Evolutionary conservation across 2,888 invertebrate genomes (phyloP).

Genomic region (Corbicula japonica): DNA sequence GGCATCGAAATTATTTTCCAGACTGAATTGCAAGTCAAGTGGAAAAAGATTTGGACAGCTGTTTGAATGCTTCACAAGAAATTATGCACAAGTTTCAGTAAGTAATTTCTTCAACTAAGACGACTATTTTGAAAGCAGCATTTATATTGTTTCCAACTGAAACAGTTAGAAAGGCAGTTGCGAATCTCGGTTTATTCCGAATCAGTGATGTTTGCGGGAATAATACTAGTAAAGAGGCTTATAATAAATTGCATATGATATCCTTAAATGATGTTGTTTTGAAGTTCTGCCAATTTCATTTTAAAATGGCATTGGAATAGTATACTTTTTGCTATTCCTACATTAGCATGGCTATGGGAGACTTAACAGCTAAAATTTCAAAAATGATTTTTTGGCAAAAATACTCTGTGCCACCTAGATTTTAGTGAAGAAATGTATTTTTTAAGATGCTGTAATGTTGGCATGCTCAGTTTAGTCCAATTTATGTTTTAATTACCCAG

Average conservation of each 20-base stretch:
- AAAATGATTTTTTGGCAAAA: too few species aligned
- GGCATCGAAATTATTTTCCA: background rate
- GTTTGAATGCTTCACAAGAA: background rate
- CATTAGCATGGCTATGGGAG: too few species aligned
- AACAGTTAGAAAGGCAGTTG: background rate
- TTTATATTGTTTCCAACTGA: background rate
- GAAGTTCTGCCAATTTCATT: too few species aligned
- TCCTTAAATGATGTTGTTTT: too few species aligned
- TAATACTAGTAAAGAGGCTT: background rate
- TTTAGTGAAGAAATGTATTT: too few species aligned
- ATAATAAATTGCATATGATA: background rate
- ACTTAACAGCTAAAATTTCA: too few species aligned
- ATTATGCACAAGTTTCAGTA: constrained; percentile 36
- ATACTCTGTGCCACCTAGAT: too few species aligned
- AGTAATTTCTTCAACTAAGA: background rate
- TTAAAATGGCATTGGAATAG: too few species aligned
- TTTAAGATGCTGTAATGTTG: too few species aligned
- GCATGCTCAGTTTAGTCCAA: too few species aligned
- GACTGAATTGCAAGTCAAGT: background rate
- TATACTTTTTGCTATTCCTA: too few species aligned
- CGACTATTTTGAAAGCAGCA: background rate
- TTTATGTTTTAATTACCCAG: too few species aligned
- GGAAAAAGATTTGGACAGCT: background rate
- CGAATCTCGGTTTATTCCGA: background rate
- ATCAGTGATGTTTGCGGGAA: constrained; percentile 6